Conservation (phyloP, 2,113 vertebrate genomes). For the Grantiella picta region DNA sequence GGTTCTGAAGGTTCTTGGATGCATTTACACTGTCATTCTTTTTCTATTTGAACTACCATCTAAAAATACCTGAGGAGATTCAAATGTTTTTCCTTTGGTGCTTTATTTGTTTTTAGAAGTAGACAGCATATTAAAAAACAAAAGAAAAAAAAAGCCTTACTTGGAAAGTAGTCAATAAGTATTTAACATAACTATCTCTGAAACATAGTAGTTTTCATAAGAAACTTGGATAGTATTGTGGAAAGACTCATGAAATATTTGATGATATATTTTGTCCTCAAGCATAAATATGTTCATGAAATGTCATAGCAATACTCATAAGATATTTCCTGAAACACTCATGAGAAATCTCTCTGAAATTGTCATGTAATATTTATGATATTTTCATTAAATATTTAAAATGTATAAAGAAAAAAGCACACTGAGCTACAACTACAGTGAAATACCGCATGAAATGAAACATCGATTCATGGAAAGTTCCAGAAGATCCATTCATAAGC, state of each 20-base stretch:
- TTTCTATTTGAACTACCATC: neutral
- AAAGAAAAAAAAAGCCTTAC: neutral
- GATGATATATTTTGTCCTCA: neutral
- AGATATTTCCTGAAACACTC: neutral
- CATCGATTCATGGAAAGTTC: neutral
- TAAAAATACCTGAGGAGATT: neutral
- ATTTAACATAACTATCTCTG: neutral
- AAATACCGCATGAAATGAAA: neutral
- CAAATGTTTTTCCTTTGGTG: neutral
- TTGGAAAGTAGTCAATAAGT: neutral
- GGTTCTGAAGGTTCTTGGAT: neutral
- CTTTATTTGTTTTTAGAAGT: neutral
- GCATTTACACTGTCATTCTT: neutral
- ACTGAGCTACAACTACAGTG: neutral
- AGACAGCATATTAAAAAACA: neutral
- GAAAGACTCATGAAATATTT: neutral
- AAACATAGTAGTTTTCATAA: neutral
- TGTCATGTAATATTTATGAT: neutral
- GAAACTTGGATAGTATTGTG: neutral
- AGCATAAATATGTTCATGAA: neutral
- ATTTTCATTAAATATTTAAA: constrained; percentile 11
- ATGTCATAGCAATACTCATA: neutral
- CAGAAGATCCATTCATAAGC: neutral
- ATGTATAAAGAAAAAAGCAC: neutral
- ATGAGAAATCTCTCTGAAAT: neutral